Conservation (phyloP, 2,797 vertebrate genomes). For the Melanogrammus aeglefinus region DNA sequence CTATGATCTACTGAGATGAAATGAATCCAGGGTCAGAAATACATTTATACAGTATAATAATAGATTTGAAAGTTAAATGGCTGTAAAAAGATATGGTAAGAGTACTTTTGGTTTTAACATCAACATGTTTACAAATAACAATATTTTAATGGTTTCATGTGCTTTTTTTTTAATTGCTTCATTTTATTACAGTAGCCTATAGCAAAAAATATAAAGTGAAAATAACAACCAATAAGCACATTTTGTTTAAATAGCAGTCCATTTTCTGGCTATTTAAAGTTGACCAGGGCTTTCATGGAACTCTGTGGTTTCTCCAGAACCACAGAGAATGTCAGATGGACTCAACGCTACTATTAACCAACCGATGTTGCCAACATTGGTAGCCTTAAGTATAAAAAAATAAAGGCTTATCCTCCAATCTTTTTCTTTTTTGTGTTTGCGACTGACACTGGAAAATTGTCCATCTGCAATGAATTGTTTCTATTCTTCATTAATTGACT, state of each 20-base stretch:
- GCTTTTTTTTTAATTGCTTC: neutral
- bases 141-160: neutral
- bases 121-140: neutral
- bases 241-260: neutral
- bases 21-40: neutral
- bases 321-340: constrained; percentile 1
- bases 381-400: neutral
- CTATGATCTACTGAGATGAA: neutral
- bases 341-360: neutral
- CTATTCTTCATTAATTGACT: neutral
- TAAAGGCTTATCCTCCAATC: neutral
- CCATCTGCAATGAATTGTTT: neutral
- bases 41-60: neutral
- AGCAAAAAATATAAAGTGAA: neutral
- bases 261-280: neutral
- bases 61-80: neutral
- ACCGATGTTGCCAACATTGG: neutral
- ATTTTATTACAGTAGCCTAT: neutral
- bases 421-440: neutral
- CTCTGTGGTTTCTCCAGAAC: neutral
- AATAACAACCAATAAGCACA: neutral
- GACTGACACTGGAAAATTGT: neutral
- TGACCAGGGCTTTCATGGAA: neutral
- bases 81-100: neutral
- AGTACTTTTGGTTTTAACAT: neutral